Percentiles rank a stretch among this genome's conserved stretches.
Conservation (phyloP, 1,140 invertebrate genomes). For the Sinonovacula constricta region DNA sequence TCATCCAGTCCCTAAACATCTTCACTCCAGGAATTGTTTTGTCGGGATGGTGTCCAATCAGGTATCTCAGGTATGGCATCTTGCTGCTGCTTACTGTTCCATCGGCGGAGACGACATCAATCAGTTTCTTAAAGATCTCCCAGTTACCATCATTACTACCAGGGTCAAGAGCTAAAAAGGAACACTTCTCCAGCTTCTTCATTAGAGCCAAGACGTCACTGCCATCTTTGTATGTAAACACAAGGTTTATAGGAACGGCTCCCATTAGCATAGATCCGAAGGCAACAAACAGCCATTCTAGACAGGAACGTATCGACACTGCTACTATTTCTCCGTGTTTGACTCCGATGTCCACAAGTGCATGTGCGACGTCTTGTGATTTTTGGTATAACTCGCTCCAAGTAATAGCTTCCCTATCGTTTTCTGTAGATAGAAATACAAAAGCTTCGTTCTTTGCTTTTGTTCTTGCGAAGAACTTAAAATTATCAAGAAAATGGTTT, state of each 20-base stretch:
- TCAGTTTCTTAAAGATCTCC: background rate
- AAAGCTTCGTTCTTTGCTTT: background rate
- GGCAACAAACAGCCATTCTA: constrained; percentile 26
- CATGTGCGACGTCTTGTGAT: background rate
- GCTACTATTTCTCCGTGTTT: constrained; percentile 8
- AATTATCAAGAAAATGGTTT: no score
- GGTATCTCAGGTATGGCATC: constrained; percentile 15
- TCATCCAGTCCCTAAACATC: background rate
- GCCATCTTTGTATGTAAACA: no score
- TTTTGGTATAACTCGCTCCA: constrained; percentile 23
- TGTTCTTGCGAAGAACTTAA: constrained; percentile 9
- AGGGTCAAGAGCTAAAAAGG: constrained; percentile 11
- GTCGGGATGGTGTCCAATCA: background rate
- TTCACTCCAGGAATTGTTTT: background rate
- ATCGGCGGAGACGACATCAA: background rate
- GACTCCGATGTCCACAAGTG: constrained; percentile 15
- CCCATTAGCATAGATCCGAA: constrained; percentile 26
- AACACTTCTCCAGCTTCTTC: constrained; percentile 18
- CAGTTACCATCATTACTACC: constrained; percentile 11
- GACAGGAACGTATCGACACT: constrained; percentile 8
- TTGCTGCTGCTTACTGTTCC: constrained; percentile 1
- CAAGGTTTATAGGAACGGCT: background rate
- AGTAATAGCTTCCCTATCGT: background rate
- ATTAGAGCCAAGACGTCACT: constrained; percentile 27
- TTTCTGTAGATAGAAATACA: constrained; percentile 8